Percentiles rank a stretch among this genome's conserved stretches.
These are phyloP conservation scores for Drosophila peninsularis DNA, from an alignment of 2,888 invertebrate genomes.

Conservation along the genomic window DNA sequence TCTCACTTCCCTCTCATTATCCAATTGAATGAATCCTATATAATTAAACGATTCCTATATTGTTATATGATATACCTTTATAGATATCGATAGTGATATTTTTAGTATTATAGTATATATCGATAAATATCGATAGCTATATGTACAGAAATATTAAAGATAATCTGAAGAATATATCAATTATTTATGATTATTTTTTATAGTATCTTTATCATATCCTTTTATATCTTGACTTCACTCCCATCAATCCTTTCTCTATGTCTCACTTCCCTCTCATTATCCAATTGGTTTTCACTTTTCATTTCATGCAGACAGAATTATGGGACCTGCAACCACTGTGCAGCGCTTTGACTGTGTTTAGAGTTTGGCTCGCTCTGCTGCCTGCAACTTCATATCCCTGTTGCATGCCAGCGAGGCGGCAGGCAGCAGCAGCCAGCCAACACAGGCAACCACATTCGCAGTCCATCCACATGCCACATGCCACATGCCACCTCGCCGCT, in stretches of 20 bases:
- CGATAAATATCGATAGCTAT: too few species aligned
- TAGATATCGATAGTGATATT: too few species aligned
- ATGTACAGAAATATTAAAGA: too few species aligned
- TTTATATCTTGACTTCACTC: background rate
- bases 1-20: too few species aligned
- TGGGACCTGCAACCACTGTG: conserved; percentile 33
- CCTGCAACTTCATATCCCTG: conserved; percentile 34
- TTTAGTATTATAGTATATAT: too few species aligned
- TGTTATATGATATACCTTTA: too few species aligned
- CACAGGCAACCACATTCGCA: conserved; percentile 14
- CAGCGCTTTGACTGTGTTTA: conserved; percentile 50
- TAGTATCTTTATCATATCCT: too few species aligned
- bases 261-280: background rate
- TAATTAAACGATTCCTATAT: too few species aligned
- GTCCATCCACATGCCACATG: conserved; percentile 27
- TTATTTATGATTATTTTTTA: too few species aligned
- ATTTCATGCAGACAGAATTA: background rate
- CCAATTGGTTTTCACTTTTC: background rate
- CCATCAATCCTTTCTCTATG: background rate
- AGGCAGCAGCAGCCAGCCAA: conserved; percentile 8
- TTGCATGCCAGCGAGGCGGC: conserved; percentile 12
- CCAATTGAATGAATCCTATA: too few species aligned
- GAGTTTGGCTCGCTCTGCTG: conserved; percentile 45
- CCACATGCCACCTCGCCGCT: conserved; percentile 15
- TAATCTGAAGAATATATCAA: too few species aligned